Percentiles rank a stretch among this genome's conserved stretches.
Evolutionary conservation across 1,140 invertebrate species (phyloP).

Genomic region (Scaptomyza montana): DNA sequence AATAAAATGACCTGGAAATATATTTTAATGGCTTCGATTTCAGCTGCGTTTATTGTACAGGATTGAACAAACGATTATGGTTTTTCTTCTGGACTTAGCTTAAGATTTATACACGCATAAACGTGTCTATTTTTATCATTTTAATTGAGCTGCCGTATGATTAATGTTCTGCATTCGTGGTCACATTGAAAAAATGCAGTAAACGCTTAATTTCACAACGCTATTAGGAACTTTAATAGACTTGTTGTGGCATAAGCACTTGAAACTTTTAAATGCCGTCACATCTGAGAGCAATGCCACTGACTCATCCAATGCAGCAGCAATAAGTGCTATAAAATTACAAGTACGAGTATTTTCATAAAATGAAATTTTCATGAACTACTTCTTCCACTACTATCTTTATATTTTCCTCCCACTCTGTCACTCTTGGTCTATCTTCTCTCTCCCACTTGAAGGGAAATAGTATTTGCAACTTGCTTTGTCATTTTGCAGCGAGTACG

Average conservation of each 20-base stretch:
- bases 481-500: slow-evolving; percentile 47
- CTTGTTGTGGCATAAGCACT: slow-evolving; percentile 41
- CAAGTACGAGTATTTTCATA: slow-evolving; percentile 46
- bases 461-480: slow-evolving; percentile 60
- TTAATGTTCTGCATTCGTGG: slow-evolving; percentile 23
- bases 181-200: neutral
- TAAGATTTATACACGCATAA: slow-evolving; percentile 45
- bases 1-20: slow-evolving; percentile 58
- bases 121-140: slow-evolving; percentile 17
- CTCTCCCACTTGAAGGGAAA: slow-evolving; percentile 36
- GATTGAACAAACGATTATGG: slow-evolving; percentile 46
- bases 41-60: slow-evolving; percentile 26
- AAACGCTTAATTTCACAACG: slow-evolving; percentile 32
- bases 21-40: slow-evolving; percentile 61
- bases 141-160: slow-evolving; percentile 32
- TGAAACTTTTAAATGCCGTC: slow-evolving; percentile 38
- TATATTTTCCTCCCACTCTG: neutral
- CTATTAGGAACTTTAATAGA: slow-evolving; percentile 45
- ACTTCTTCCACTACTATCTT: neutral
- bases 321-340: slow-evolving; percentile 37
- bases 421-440: neutral
- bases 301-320: slow-evolving; percentile 22
- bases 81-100: slow-evolving; percentile 40
- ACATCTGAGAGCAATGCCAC: slow-evolving; percentile 22
- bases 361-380: slow-evolving; percentile 64